phyloP scores from a whole-genome alignment of 2,888 invertebrate genomes.

The Eristalis pertinax region DNA sequence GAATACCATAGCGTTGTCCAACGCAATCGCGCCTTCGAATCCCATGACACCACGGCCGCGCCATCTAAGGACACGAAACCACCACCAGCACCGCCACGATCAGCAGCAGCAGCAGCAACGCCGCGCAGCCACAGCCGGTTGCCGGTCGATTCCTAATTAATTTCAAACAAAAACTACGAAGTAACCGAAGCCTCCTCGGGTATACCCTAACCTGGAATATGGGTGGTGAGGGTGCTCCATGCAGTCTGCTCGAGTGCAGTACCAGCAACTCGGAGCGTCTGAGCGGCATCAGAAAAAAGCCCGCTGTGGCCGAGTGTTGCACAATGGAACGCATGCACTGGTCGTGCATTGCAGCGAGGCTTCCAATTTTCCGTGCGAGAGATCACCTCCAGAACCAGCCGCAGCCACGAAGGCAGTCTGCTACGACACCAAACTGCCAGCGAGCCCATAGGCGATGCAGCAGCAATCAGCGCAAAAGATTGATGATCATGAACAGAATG shows the following conservation, averaged over 20 bases:
- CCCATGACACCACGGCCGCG: constrained; percentile 45
- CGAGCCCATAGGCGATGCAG: constrained; percentile 62
- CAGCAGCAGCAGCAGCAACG: constrained; percentile 2
- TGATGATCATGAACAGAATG: constrained; percentile 70
- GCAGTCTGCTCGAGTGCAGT: constrained; percentile 45
- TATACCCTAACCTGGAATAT: constrained; percentile 50
- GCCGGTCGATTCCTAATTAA: constrained; percentile 63
- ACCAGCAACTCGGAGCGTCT: constrained; percentile 4
- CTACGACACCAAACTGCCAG: constrained; percentile 37
- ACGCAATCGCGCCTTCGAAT: constrained; percentile 53
- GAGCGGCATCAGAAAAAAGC: background rate
- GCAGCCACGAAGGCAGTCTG: constrained; percentile 1
- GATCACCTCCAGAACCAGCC: constrained; percentile 43
- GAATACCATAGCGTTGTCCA: constrained; percentile 44
- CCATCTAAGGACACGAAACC: constrained; percentile 49
- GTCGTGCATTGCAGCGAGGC: constrained; percentile 35
- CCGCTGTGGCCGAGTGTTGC: constrained; percentile 43
- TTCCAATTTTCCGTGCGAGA: constrained; percentile 60
- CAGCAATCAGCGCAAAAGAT: constrained; percentile 70
- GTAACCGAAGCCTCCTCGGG: constrained; percentile 21
- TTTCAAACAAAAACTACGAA: constrained; percentile 43
- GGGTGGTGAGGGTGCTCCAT: constrained; percentile 60
- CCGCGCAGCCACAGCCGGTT: background rate
- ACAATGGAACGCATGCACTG: constrained; percentile 31
- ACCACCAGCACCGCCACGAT: background rate